These are phyloP conservation scores for Gobius niger DNA, from an alignment of 2,113 vertebrate genomes.

Conservation along the genomic window DNA sequence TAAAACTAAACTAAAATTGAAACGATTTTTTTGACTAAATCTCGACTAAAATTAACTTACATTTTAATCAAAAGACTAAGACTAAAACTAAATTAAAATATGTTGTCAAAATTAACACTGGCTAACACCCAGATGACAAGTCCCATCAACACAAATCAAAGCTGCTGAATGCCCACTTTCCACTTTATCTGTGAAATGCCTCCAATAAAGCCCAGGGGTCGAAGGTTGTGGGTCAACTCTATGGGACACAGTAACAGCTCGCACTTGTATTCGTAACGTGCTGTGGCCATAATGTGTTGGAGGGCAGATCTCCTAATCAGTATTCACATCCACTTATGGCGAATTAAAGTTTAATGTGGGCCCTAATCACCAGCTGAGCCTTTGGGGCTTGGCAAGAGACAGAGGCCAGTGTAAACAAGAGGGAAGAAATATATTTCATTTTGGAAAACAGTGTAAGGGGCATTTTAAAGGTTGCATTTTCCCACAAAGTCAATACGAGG, in stretches of 20 bases:
- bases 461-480: too few relatives aligned
- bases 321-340: slow-evolving; percentile 62
- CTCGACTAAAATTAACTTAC: too few relatives aligned
- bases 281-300: slow-evolving; percentile 19
- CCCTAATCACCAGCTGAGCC: slow-evolving; percentile 68
- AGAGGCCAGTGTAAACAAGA: slow-evolving; percentile 13
- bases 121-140: neutral
- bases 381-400: slow-evolving; percentile 14
- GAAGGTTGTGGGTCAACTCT: slow-evolving; percentile 26
- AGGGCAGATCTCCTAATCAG: slow-evolving; percentile 68
- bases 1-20: too few relatives aligned
- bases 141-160: slow-evolving; percentile 3
- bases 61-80: too few relatives aligned
- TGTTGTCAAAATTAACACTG: too few relatives aligned
- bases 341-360: slow-evolving; percentile 65
- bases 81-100: too few relatives aligned
- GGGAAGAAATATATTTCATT: slow-evolving; percentile 1
- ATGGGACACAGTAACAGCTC: slow-evolving; percentile 11
- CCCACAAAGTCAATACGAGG: neutral
- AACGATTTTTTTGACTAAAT: too few relatives aligned
- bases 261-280: slow-evolving; percentile 1
- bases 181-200: slow-evolving; percentile 42
- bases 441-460: neutral
- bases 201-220: slow-evolving; percentile 36
- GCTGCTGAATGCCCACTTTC: slow-evolving; percentile 1